Evolutionary conservation across 2,888 invertebrate genomes (phyloP).

Genomic region (Escarpia spicata): DNA sequence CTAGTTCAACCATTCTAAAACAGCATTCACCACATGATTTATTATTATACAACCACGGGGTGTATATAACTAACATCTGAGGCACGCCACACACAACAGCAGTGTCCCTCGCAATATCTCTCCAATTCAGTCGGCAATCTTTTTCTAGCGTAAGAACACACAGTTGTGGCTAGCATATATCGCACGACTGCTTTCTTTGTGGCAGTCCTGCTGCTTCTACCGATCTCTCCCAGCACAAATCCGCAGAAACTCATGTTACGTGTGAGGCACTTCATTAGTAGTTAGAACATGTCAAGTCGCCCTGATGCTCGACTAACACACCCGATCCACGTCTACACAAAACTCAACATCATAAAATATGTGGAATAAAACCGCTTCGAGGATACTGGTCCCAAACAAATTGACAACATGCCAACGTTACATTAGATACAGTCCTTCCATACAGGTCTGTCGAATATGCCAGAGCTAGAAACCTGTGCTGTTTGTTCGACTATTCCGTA

Average conservation of each 20-base stretch:
- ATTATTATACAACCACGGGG: not conserved
- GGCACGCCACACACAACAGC: not conserved
- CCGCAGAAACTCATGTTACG: not conserved
- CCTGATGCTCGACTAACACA: not conserved
- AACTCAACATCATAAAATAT: not conserved
- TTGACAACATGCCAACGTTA: not conserved
- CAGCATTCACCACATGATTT: not conserved
- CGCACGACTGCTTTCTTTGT: not conserved
- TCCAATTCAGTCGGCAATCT: not conserved
- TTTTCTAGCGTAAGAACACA: not conserved
- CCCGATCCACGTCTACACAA: not conserved
- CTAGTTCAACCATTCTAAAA: not conserved
- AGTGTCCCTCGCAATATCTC: not conserved
- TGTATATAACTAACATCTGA: not conserved
- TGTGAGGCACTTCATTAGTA: slow-evolving; percentile 5
- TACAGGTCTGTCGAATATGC: not conserved
- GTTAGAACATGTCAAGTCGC: not conserved
- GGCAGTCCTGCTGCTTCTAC: not conserved
- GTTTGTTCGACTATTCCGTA: not conserved
- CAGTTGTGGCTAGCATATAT: not conserved
- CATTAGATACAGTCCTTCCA: not conserved
- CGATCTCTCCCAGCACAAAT: not conserved
- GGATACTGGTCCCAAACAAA: slow-evolving; percentile 11
- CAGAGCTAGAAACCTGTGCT: not conserved
- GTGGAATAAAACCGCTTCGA: not conserved